Evolutionary conservation across 2,113 vertebrate genomes (phyloP).

Genomic region (Chaetodon trifascialis): DNA sequence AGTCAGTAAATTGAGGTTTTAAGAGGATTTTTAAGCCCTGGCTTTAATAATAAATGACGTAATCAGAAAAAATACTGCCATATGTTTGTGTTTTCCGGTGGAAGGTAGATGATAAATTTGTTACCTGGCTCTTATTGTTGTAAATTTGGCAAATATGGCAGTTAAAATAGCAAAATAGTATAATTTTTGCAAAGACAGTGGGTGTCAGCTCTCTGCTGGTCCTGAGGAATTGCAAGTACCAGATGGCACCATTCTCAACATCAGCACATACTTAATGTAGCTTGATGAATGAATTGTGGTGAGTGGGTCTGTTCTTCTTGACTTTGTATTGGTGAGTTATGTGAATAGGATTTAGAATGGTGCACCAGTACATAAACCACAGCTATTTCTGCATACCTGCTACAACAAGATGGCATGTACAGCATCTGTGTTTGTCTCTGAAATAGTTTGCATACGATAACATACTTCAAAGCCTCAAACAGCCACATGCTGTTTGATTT

Average conservation of each 20-base stretch:
- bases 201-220: neutral
- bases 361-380: neutral
- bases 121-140: neutral
- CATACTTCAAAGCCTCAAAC: slow-evolving; percentile 18
- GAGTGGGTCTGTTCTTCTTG: neutral
- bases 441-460: slow-evolving; percentile 7
- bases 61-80: neutral
- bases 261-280: too few relatives aligned
- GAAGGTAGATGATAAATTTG: neutral
- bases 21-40: too few relatives aligned
- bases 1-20: too few relatives aligned
- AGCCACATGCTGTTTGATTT: slow-evolving; percentile 15
- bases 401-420: neutral
- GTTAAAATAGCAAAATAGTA: neutral
- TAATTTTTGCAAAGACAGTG: neutral
- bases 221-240: too few relatives aligned
- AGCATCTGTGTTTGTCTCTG: slow-evolving; percentile 4
- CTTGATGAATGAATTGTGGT: too few relatives aligned
- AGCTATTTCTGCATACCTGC: neutral
- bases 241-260: too few relatives aligned
- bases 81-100: neutral
- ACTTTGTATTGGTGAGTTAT: neutral
- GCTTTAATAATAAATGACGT: neutral
- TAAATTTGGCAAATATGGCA: neutral
- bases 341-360: neutral